Evolutionary conservation across 2,888 invertebrate species (phyloP), one percentile per base, ranked within the genome.

Genomic region (Scrobipalpa atriplicella): DNA sequence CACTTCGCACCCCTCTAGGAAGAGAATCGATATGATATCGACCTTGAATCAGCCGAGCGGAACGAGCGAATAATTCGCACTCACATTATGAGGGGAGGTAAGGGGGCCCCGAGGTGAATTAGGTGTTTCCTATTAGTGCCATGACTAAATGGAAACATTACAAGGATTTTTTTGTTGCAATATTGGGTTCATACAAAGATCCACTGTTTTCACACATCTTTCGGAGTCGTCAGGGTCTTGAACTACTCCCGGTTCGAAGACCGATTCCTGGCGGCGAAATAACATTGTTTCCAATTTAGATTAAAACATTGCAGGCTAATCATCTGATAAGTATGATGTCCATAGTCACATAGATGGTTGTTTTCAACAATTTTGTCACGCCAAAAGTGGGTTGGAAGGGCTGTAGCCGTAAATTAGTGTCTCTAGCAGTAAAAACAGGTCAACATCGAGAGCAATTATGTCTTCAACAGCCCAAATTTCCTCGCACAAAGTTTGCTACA

Each of bases 21-120:
- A 75, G 73, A 70, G 76, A 84, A 87, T 88, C 86, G 75, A 87
- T 85, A 80, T 75, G 75, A 78, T 76, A 78, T 78, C 81, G 85
- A 88, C 90, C 90, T 89, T 90, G 89, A 85, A 83, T 79, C 79
- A 78, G 78, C 79, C 79, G 70, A 75, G 80, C 81, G 84, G 83
- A 84, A 83, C 77, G 75, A 75, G 80, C 78, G 72, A 83, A 82
- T 84, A 82, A 83, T 85, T 84, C 77, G 78, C 79, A 77, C 76
- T 76, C 61, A 71, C 68, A 70, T 73, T 74, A 66, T 64, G 70
- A 72, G 78, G 75, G 76, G 76, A 73, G 74, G 74, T 63, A 61
- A 64, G 65, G 66, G 67, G 61, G 65, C 52, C 52, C 13, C 29
- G 29, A 65, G 62, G 61, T 62, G 56, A 39, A 62, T 62, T 39